Evolutionary conservation across 1,140 invertebrate genomes (phyloP), one percentile per base, ranked within the genome.

Genomic region (Drosophila parabipectinata): DNA sequence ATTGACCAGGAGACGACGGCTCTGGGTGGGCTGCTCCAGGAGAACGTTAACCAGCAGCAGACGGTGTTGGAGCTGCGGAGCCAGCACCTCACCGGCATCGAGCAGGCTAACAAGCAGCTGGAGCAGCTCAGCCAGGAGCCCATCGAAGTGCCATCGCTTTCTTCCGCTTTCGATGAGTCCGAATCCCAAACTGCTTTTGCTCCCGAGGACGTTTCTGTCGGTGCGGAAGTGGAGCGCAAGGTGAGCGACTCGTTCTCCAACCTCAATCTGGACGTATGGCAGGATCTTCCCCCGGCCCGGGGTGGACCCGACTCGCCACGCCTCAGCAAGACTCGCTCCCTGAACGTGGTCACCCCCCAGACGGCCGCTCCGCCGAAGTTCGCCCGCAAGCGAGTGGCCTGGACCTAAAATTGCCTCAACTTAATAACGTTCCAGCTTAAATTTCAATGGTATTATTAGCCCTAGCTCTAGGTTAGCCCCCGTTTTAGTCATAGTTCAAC

Each of bases 21-120:
- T 30, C 12, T 82, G 14, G 47, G 66, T 12, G 45, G n/a, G 68
- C 87, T 92, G 55, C 34, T 93, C 1, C 63, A 63, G 39, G 76
- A 89, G 57, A 92, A 92, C 47, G 66, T 91, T n/a, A 32, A 77
- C 8, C 80, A 90, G 48, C 93, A 93, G 63, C 77, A 89, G 56
- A 55, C 90, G 3, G 55, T 93, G 8, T 52, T 93, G 0, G 73
- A 90, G 18, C 79, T 93, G 62, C 82, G 92, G 1, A 84, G 92
- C 57, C 81, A 90, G 26, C 91, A 93, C 61, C 44, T 93, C 0
- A 58, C 79, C 18, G 78, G 77, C 15, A 92, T 93, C 60, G 93
- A 93, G 66, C 82, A 91, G 63, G 91, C 91, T 53, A 91, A 92
- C 72, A 78, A 91, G 14, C 91, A 93, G 55, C 61, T 93, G 47